Percentiles rank a stretch among this genome's conserved stretches.
These are phyloP conservation scores for Eilema depressum DNA, from an alignment of 2,888 invertebrate genomes.

Conservation along the genomic window DNA sequence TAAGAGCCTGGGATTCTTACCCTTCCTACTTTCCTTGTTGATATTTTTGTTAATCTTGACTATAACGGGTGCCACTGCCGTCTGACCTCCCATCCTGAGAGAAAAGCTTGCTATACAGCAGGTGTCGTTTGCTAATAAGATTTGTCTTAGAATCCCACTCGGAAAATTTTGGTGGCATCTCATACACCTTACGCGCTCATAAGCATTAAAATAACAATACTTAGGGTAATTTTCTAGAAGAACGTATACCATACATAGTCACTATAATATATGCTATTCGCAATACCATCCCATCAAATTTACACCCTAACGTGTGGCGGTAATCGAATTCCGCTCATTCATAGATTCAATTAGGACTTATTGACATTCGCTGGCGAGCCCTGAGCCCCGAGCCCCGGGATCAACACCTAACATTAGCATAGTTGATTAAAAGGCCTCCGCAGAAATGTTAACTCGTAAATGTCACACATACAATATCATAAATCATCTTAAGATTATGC, in stretches of 20 bases:
- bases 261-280: not conserved
- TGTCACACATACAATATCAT: conserved; percentile 84
- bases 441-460: conserved; percentile 84
- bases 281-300: not conserved
- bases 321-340: conserved; percentile 79
- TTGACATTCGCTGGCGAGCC: conserved; percentile 77
- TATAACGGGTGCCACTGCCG: too few relatives aligned
- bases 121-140: too few relatives aligned
- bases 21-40: too few relatives aligned
- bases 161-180: too few relatives aligned
- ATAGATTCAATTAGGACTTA: conserved; percentile 80
- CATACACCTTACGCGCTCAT: too few relatives aligned
- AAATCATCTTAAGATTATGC: conserved; percentile 86
- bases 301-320: conserved; percentile 54
- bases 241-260: not conserved
- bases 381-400: conserved; percentile 64
- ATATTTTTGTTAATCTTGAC: too few relatives aligned
- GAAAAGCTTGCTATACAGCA: too few relatives aligned
- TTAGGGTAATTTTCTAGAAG: too few relatives aligned
- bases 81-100: too few relatives aligned
- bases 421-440: conserved; percentile 85
- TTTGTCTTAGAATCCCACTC: too few relatives aligned
- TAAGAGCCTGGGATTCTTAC: too few relatives aligned
- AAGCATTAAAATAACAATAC: too few relatives aligned
- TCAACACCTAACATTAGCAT: conserved; percentile 85